These are phyloP conservation scores for Nibea albiflora DNA, from an alignment of 2,113 vertebrate species.

Conservation along the genomic window DNA sequence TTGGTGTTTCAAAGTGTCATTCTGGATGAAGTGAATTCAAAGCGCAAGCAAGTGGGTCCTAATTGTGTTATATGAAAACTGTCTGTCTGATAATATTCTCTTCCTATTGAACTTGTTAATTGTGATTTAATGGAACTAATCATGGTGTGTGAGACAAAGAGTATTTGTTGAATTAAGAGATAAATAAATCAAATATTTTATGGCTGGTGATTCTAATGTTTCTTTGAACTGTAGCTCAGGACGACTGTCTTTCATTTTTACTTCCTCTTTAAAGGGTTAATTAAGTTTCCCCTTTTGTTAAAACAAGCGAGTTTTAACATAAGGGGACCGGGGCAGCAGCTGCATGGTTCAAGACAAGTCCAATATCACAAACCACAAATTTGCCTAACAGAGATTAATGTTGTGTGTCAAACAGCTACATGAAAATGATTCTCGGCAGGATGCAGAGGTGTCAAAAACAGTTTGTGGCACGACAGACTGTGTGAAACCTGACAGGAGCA, in stretches of 20 bases:
- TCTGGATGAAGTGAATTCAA: slow-evolving; percentile 77
- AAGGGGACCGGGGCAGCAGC: not conserved
- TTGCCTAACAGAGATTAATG: not conserved
- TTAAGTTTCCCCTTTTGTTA: slow-evolving; percentile 9
- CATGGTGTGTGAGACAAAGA: slow-evolving; percentile 79
- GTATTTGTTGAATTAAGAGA: slow-evolving; percentile 79
- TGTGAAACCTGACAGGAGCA: not conserved
- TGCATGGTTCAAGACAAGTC: not conserved
- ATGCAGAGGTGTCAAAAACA: not conserved
- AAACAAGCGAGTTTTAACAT: not conserved
- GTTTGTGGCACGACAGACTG: not conserved
- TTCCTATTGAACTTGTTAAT: slow-evolving; percentile 76
- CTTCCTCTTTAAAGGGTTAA: not conserved
- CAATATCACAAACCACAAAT: not conserved
- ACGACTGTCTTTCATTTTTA: not conserved
- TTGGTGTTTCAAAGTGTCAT: slow-evolving; percentile 77
- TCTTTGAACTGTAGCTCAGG: slow-evolving; percentile 42
- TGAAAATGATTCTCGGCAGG: not conserved
- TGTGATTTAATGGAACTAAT: slow-evolving; percentile 80
- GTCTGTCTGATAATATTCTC: slow-evolving; percentile 73
- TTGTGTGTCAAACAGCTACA: not conserved
- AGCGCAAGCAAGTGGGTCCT: slow-evolving; percentile 79
- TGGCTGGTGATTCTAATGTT: slow-evolving; percentile 70
- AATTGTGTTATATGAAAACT: slow-evolving; percentile 66
- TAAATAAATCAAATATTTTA: slow-evolving; percentile 83